Percentiles rank a stretch among this genome's conserved stretches.
Conservation (phyloP, 2,113 vertebrate genomes). For the Felis catus region DNA sequence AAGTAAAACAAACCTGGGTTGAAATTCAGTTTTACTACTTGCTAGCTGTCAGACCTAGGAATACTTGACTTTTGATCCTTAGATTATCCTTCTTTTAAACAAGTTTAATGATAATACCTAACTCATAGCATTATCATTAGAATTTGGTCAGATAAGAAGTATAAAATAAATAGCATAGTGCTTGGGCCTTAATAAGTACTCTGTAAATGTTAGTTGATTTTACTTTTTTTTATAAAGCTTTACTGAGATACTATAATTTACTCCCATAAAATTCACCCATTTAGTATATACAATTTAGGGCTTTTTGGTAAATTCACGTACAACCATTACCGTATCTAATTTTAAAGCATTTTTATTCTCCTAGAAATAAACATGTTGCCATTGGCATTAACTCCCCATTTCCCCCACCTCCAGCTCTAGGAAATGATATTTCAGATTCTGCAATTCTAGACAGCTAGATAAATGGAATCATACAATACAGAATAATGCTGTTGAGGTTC, state of each 20-base stretch:
- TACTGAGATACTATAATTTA: neutral
- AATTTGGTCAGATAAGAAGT: slow-evolving; percentile 22
- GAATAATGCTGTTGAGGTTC: neutral
- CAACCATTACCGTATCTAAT: neutral
- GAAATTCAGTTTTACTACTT: neutral
- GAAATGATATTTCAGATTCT: neutral
- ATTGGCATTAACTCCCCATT: neutral
- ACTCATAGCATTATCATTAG: neutral
- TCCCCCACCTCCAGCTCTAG: neutral
- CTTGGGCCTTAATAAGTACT: neutral
- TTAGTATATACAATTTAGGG: neutral
- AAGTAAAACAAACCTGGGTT: neutral
- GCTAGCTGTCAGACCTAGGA: neutral
- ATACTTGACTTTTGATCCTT: neutral
- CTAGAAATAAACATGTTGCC: neutral
- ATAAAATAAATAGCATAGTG: neutral
- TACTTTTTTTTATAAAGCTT: neutral
- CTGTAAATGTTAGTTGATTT: neutral
- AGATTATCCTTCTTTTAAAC: neutral
- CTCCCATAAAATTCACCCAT: neutral
- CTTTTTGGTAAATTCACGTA: neutral
- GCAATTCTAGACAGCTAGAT: neutral
- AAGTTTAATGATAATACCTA: neutral
- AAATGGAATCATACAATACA: neutral
- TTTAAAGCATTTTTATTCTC: neutral